Conservation (phyloP, 2,888 invertebrate species). For the Rosalia funebris region DNA sequence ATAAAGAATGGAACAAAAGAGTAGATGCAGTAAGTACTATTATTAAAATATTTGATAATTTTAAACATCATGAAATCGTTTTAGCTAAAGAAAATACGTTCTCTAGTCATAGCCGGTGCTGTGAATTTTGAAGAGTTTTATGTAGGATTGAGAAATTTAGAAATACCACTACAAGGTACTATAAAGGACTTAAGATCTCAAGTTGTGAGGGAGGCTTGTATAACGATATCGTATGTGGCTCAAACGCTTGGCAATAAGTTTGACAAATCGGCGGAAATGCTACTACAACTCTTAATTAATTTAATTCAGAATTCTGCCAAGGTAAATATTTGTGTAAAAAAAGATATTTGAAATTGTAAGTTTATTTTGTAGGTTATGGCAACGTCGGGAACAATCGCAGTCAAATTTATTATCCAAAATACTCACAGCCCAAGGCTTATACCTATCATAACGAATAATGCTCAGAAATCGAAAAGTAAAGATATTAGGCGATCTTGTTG, state of each 20-base stretch:
- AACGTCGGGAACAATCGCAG: slow-evolving; percentile 85
- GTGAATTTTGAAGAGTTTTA: slow-evolving; percentile 76
- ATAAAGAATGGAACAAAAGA: slow-evolving; percentile 93
- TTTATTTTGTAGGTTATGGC: slow-evolving; percentile 87
- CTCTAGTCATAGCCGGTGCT: slow-evolving; percentile 81
- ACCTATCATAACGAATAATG: slow-evolving; percentile 79
- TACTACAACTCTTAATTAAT: slow-evolving; percentile 85
- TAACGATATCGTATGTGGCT: slow-evolving; percentile 92
- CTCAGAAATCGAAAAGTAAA: slow-evolving; percentile 87
- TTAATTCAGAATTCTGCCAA: slow-evolving; percentile 96
- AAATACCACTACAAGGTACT: slow-evolving; percentile 82
- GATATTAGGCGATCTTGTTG: slow-evolving; percentile 84
- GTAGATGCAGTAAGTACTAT: slow-evolving; percentile 82
- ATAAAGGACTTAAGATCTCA: slow-evolving; percentile 89
- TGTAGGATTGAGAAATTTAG: slow-evolving; percentile 79
- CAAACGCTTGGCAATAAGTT: slow-evolving; percentile 84
- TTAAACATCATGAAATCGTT: slow-evolving; percentile 43
- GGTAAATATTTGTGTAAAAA: too few relatives aligned
- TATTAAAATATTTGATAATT: background rate
- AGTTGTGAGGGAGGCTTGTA: slow-evolving; percentile 95
- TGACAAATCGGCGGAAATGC: slow-evolving; percentile 86
- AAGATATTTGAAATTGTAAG: too few relatives aligned
- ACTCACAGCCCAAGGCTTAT: slow-evolving; percentile 84
- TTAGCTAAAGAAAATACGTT: slow-evolving; percentile 77
- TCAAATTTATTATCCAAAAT: slow-evolving; percentile 87